Percentiles rank a stretch among this genome's conserved stretches.
These are phyloP conservation scores for Xerus inauris DNA, from an alignment of 2,113 vertebrate species.

Conservation along the genomic window DNA sequence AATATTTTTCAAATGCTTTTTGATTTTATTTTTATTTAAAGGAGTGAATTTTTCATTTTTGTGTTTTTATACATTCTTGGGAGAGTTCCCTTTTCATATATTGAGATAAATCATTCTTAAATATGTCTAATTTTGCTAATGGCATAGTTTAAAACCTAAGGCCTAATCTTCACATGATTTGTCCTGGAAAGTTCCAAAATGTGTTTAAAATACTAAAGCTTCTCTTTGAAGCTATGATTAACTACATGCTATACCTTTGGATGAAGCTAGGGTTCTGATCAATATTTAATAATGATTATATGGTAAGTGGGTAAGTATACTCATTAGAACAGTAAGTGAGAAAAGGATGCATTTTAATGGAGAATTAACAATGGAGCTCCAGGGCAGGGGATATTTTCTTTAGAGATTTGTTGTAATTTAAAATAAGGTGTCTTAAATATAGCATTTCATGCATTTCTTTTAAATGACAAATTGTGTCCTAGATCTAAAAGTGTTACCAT, in stretches of 20 bases:
- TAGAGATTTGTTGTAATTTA: constrained; percentile 76
- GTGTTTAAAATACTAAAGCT: constrained; percentile 51
- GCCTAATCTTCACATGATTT: constrained; percentile 59
- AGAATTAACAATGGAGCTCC: constrained; percentile 78
- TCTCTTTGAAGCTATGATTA: constrained; percentile 76
- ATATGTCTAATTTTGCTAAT: constrained; percentile 39
- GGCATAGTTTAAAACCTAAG: constrained; percentile 29
- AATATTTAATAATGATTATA: constrained; percentile 79
- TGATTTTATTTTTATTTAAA: neutral
- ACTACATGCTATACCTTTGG: constrained; percentile 61
- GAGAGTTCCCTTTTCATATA: neutral
- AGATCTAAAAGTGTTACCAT: constrained; percentile 66
- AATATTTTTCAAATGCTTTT: constrained; percentile 1
- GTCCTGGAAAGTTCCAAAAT: constrained; percentile 57
- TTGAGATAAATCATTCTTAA: constrained; percentile 2
- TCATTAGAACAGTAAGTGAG: constrained; percentile 74
- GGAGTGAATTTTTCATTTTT: neutral
- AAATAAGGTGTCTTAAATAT: constrained; percentile 71
- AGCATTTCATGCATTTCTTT: constrained; percentile 70
- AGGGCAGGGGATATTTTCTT: constrained; percentile 71
- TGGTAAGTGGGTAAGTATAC: constrained; percentile 71
- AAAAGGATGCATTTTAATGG: constrained; percentile 79
- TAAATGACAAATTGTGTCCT: constrained; percentile 63
- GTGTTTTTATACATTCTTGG: neutral
- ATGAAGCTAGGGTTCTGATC: constrained; percentile 68